phyloP scores from a whole-genome alignment of 2,113 vertebrate species.

The Dicaeum eximium region DNA sequence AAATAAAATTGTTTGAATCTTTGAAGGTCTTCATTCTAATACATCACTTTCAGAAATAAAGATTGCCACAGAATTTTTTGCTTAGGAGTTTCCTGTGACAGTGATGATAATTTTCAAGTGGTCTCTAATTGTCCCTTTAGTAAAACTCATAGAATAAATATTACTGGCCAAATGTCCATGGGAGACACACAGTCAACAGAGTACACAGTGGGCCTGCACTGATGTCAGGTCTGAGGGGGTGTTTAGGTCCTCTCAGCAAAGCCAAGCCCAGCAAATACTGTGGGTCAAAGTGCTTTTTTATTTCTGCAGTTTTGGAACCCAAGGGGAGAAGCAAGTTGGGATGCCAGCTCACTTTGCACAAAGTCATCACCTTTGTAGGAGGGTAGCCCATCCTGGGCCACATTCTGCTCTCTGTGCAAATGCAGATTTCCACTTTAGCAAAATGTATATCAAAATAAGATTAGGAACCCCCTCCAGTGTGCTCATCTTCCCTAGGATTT shows the following conservation, averaged over 20 bases:
- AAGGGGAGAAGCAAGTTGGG: fast-evolving
- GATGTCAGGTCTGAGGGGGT: not conserved
- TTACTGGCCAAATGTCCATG: not conserved
- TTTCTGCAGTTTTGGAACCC: not conserved
- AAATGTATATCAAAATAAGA: not conserved
- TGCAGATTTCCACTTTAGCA: not conserved
- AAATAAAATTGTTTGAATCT: not conserved
- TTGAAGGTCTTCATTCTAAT: not conserved
- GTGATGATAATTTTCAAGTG: not conserved
- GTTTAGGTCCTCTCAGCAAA: not conserved
- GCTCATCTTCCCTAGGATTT: not conserved
- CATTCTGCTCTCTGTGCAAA: not conserved
- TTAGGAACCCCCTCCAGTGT: not conserved
- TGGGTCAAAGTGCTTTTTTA: not conserved
- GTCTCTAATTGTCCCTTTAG: not conserved
- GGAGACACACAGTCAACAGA: not conserved
- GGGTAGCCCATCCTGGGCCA: not conserved
- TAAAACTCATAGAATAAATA: not conserved
- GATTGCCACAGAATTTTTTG: not conserved
- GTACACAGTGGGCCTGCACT: not conserved
- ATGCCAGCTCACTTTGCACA: not conserved
- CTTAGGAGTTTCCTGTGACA: not conserved
- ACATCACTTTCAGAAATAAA: not conserved
- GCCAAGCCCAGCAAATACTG: not conserved
- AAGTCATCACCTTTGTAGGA: not conserved